Evolutionary conservation across 2,888 invertebrate species (phyloP).

Genomic region (Labia minor): DNA sequence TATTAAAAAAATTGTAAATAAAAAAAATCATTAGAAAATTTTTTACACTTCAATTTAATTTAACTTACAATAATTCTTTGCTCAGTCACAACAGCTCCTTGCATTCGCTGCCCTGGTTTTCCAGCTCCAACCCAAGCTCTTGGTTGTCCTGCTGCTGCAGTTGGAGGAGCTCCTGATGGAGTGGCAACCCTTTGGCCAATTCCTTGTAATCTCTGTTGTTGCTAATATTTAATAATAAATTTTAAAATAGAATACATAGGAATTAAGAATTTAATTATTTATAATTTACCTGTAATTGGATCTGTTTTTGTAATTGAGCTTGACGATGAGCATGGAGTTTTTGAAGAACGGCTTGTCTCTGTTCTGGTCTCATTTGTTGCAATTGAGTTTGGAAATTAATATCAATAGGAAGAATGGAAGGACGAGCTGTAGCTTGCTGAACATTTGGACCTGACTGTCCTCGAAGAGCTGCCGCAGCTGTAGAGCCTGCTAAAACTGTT

Average conservation of each 20-base stretch:
- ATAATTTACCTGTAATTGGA: constrained; percentile 34
- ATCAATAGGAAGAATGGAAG: constrained; percentile 41
- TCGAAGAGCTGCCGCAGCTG: constrained; percentile 14
- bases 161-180: background rate
- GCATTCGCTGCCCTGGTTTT: background rate
- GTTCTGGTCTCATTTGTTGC: constrained; percentile 70
- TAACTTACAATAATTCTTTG: constrained; percentile 1
- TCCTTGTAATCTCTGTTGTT: constrained; percentile 18
- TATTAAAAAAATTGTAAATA: too few relatives aligned
- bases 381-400: constrained; percentile 73
- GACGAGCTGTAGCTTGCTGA: background rate
- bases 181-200: constrained; percentile 16
- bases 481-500: background rate
- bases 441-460: background rate
- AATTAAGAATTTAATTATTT: background rate
- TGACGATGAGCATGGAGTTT: constrained; percentile 57
- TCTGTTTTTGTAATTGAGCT: constrained; percentile 44
- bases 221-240: background rate
- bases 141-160: constrained; percentile 15
- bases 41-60: too few relatives aligned
- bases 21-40: too few relatives aligned
- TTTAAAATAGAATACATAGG: too few relatives aligned
- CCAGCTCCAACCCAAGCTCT: background rate
- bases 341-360: constrained; percentile 67
- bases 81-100: background rate